Conservation (phyloP, 2,888 invertebrate species). For the Caenorhabditis becei region DNA sequence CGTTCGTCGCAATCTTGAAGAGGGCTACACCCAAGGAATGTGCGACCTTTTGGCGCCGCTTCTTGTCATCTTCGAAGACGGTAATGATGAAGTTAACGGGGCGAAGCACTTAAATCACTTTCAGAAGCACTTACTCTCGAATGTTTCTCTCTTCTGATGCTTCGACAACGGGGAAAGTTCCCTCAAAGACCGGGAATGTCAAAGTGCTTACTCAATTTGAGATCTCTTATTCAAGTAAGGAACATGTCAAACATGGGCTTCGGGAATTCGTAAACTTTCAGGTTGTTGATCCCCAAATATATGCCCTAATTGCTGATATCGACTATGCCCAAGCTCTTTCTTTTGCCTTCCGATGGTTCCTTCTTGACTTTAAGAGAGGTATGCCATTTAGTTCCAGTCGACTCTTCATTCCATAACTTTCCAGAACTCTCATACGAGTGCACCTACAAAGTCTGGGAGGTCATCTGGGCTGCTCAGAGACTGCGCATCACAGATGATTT, state of each 20-base stretch:
- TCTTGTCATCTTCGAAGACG: conserved; percentile 92
- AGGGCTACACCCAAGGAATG: conserved; percentile 98
- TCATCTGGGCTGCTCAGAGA: conserved; percentile 94
- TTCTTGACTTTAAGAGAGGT: conserved; percentile 94
- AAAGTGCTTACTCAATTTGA: conserved; percentile 95
- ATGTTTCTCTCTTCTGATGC: conserved; percentile 93
- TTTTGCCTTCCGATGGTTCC: conserved; percentile 97
- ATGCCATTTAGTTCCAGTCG: conserved; percentile 49
- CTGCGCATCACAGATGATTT: conserved; percentile 90
- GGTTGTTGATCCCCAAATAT: conserved; percentile 75
- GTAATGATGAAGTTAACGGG: conserved; percentile 75
- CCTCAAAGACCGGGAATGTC: conserved; percentile 95
- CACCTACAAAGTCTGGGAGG: conserved; percentile 94
- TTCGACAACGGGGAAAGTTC: conserved; percentile 92
- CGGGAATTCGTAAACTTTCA: too few relatives aligned
- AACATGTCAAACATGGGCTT: too few relatives aligned
- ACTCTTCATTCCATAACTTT: conserved; percentile 38
- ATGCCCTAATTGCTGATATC: conserved; percentile 87
- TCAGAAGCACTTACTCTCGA: conserved; percentile 91
- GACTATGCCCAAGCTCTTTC: conserved; percentile 95
- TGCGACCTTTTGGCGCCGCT: conserved; percentile 95
- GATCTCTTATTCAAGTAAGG: conserved; percentile 84
- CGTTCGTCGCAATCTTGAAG: conserved; percentile 95
- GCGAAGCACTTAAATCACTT: conserved; percentile 48
- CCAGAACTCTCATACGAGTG: conserved; percentile 92